A percentile compares a stretch with the other conserved stretches of the same genome.
Evolutionary conservation across 2,888 invertebrate species (phyloP).

Genomic region (Eristalis arbustorum): DNA sequence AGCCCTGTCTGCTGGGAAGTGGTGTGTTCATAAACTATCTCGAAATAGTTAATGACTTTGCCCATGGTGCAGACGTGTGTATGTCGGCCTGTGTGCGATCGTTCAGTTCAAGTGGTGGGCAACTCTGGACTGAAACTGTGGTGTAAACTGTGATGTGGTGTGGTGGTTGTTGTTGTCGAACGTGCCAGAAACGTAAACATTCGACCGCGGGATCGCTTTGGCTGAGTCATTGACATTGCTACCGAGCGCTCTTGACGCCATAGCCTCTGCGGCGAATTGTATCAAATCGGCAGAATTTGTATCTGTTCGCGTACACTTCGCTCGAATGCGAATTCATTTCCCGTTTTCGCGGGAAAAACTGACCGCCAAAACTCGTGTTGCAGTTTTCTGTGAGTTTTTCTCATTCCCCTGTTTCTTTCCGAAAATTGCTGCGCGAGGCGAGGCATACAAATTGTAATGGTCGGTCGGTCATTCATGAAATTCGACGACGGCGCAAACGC

Average conservation of each 20-base stretch:
- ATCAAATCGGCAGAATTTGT: constrained; percentile 21
- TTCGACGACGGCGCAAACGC: constrained; percentile 1
- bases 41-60: constrained; percentile 50
- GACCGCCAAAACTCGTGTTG: constrained; percentile 55
- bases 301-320: constrained; percentile 14
- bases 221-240: constrained; percentile 67
- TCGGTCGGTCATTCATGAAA: constrained; percentile 44
- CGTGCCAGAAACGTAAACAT: constrained; percentile 53
- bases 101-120: constrained; percentile 38
- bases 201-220: background rate
- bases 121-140: background rate
- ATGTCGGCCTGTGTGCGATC: background rate
- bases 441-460: background rate
- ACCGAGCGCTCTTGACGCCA: background rate
- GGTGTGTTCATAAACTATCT: constrained; percentile 40
- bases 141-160: background rate
- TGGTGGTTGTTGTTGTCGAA: constrained; percentile 12
- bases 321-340: constrained; percentile 57
- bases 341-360: constrained; percentile 49
- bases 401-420: background rate
- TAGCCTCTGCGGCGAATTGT: constrained; percentile 22
- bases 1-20: background rate
- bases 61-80: background rate
- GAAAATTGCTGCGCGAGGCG: background rate
- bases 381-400: background rate